These are phyloP conservation scores for Perizoma affinitatum DNA, from an alignment of 2,888 invertebrate species.

Conservation along the genomic window DNA sequence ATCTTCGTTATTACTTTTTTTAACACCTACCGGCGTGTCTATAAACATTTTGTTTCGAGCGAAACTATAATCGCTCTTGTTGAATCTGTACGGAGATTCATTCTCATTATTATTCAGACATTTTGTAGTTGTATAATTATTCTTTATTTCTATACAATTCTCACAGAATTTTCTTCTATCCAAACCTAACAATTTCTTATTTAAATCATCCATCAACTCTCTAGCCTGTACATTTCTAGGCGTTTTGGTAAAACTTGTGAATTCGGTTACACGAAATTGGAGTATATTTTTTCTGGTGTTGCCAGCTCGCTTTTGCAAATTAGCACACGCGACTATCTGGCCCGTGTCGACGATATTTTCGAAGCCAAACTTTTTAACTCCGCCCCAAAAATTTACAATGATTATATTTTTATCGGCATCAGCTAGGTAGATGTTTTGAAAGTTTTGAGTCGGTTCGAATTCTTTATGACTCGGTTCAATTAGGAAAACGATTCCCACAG, in stretches of 20 bases:
- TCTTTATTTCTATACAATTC: slow-evolving; percentile 62
- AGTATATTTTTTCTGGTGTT: slow-evolving; percentile 80
- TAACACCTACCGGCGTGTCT: slow-evolving; percentile 56
- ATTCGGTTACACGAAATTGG: slow-evolving; percentile 85
- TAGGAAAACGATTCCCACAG: slow-evolving; percentile 86
- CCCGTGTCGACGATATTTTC: slow-evolving; percentile 84
- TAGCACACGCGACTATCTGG: slow-evolving; percentile 83
- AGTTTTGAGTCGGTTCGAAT: slow-evolving; percentile 62
- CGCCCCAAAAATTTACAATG: slow-evolving; percentile 83
- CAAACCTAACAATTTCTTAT: slow-evolving; percentile 49
- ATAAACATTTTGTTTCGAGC: slow-evolving; percentile 61
- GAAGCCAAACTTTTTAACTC: slow-evolving; percentile 74
- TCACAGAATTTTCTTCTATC: slow-evolving; percentile 54
- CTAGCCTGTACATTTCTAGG: slow-evolving; percentile 81
- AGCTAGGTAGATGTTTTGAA: slow-evolving; percentile 85
- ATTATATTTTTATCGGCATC: slow-evolving; percentile 82
- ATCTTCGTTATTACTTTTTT: slow-evolving; percentile 41
- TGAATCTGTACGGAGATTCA: slow-evolving; percentile 66
- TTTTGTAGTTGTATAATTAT: slow-evolving; percentile 50
- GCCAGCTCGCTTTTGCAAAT: slow-evolving; percentile 85
- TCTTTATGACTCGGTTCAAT: slow-evolving; percentile 77
- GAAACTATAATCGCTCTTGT: slow-evolving; percentile 57
- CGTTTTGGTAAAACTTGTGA: slow-evolving; percentile 84
- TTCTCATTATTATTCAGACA: slow-evolving; percentile 54
- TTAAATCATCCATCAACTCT: slow-evolving; percentile 72